Base-by-base conservation (phyloP, 2,888 invertebrate genomes). In the Melinaea menophilus region DNA sequence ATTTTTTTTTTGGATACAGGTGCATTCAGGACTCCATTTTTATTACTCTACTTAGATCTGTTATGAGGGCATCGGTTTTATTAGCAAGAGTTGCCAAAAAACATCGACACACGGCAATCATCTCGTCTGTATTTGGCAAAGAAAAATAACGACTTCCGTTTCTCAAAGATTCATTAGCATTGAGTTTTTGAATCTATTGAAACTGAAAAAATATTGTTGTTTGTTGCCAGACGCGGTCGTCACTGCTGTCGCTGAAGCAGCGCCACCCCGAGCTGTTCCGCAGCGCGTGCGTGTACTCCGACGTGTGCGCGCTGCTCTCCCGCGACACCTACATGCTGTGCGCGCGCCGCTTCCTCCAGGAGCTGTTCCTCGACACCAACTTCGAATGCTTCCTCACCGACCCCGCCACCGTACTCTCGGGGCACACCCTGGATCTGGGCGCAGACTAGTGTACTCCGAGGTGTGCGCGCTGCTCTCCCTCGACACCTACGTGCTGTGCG, bases 231-330 rank as follows among this genome's bases (percentile, higher is more conserved):
- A 95, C 97, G 51, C 96, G 96, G 73, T 95, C 96, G 77, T 94
- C 95, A 22, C 89, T 98, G 68, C 91, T 98, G 13, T 93, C 94
- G 66, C 84, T 94, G 63, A 95, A 95, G 75, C 95, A 95, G 76
- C 92, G 93, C 47, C 92, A 95, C 82, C 94, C 95, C 3, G 92
- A 93, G 45, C 89, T 93, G 68, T 95, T 95, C 85, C 94, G 96
- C 85, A 97, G 97, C 79, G 91, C 96, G 65, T 99, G 99, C 84
- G 92, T 98, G 22, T 99, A 97, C 88, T 98, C 97, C 0, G 98
- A 99, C 83, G 95, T 98, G 12, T 95, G 96, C 80, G 94, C 93
- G 67, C 91, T 96, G 63, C 89, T 98, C 62, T 94, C 95, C 0
- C 92, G 93, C 61, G 95, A 95, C 80, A 94, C 95, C 55, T 98